Base-by-base conservation (phyloP, 2,113 vertebrate genomes). In the Chitala chitala region DNA sequence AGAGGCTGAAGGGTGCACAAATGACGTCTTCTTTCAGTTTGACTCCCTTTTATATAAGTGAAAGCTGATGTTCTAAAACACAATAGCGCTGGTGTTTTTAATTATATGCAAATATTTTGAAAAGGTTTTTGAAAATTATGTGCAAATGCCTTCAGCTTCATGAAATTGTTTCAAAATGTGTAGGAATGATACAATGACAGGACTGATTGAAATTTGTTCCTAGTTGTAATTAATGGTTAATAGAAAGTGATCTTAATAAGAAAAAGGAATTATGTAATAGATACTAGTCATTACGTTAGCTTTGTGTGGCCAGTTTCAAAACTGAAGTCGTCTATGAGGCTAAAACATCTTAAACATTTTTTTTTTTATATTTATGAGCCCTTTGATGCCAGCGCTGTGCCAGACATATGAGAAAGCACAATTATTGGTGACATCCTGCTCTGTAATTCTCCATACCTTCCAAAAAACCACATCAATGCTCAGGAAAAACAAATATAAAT, bases 361-460 rank as follows among this genome's bases (percentile, higher is more conserved):
- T 31, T 15, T 63, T 79, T 46, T 71, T 59, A 59, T 44, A 48
- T 38, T 4, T n/a, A n/a, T n/a, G n/a, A n/a, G 3, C 24, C 29
- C 69, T 12, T 48, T 3, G 1, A 53, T 65, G 86, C 86, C 87
- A 89, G 87, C 80, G 84, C 82, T 78, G 79, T 87, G 87, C 90
- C 87, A 86, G 66, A 83, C 82, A 82, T 68, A 65, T 75, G 75
- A 74, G 83, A 79, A 78, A 86, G 81, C 78, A 75, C 53, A 78
- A 77, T 77, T 82, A 74, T 81, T 82, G 69, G 74, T 85, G 75
- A 78, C 66, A 81, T 80, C 66, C 82, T 68, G 78, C 80, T 82
- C 85, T 91, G 78, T 87, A 86, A 89, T 89, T 90, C 85, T 82
- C 84, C 70, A 85, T 87, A 89, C 87, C 86, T 88, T 91, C 85